Evolutionary conservation across 2,797 vertebrate genomes (phyloP).

Genomic region (Hipposideros larvatus): DNA sequence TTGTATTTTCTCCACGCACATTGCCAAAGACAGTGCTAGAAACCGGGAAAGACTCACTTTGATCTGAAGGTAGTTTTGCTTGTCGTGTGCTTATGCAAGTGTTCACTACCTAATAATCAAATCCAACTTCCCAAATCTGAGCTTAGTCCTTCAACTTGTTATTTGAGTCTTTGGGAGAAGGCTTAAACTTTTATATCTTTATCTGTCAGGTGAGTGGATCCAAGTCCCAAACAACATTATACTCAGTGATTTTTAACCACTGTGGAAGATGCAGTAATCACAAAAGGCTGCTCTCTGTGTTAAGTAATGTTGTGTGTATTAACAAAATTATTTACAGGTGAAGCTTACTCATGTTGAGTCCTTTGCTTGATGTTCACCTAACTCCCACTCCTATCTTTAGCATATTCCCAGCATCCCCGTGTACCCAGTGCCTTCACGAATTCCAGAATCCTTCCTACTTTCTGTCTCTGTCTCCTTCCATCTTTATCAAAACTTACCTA

Average conservation of each 20-base stretch:
- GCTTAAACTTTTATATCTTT: not conserved
- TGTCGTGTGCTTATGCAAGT: conserved; percentile 37
- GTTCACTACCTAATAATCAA: conserved; percentile 42
- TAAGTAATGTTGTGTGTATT: not conserved
- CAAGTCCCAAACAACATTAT: not conserved
- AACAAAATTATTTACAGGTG: conserved; percentile 48
- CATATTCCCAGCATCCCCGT: not conserved
- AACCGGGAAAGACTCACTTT: conserved; percentile 57
- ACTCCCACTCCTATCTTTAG: not conserved
- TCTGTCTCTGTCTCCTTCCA: not conserved
- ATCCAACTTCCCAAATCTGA: conserved; percentile 3
- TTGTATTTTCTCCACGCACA: conserved; percentile 64
- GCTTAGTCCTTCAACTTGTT: not conserved
- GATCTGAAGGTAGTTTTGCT: conserved; percentile 56
- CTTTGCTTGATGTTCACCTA: not conserved
- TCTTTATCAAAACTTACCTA: conserved; percentile 22
- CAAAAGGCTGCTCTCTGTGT: not conserved
- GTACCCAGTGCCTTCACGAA: not conserved
- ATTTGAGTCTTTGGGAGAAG: conserved; percentile 12
- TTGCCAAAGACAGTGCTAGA: conserved; percentile 58
- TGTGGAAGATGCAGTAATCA: not conserved
- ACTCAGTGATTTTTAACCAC: conserved; percentile 27
- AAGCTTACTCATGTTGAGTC: not conserved
- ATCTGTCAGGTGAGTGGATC: conserved; percentile 2
- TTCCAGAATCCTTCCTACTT: conserved; percentile 21